These are phyloP conservation scores for Halocaridina rubra DNA, from an alignment of 2,888 invertebrate genomes.

Conservation along the genomic window DNA sequence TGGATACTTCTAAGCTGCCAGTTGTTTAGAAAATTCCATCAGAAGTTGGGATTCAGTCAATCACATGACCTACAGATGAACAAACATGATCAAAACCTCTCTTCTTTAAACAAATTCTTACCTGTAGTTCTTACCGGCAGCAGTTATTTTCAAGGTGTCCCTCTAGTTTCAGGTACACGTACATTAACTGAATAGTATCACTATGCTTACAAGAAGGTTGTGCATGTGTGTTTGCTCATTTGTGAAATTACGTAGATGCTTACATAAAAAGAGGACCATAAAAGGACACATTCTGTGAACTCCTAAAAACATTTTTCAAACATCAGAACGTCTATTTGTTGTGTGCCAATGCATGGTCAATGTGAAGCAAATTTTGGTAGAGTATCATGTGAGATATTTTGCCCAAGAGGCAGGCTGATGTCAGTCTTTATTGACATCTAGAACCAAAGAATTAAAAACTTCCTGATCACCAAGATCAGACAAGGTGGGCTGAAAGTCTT, in stretches of 20 bases:
- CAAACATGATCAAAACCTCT: too few relatives aligned
- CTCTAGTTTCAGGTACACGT: neutral
- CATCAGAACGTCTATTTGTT: too few relatives aligned
- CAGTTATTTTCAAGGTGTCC: neutral
- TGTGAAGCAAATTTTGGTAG: too few relatives aligned
- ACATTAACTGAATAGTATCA: neutral
- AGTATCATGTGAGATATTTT: slow-evolving; percentile 41
- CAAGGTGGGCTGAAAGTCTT: slow-evolving; percentile 57
- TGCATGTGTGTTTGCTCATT: neutral
- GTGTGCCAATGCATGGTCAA: neutral
- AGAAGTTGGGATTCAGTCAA: neutral
- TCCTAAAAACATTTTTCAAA: too few relatives aligned
- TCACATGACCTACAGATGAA: neutral
- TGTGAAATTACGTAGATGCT: neutral
- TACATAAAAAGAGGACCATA: neutral
- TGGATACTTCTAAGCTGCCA: too few relatives aligned
- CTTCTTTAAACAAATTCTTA: too few relatives aligned
- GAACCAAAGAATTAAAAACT: slow-evolving; percentile 54
- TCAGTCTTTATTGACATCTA: slow-evolving; percentile 60
- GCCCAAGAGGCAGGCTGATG: slow-evolving; percentile 55
- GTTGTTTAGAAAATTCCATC: too few relatives aligned
- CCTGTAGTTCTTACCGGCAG: too few relatives aligned
- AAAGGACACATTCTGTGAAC: neutral
- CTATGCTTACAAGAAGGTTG: neutral
- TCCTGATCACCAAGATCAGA: slow-evolving; percentile 53